Conservation (phyloP, 2,888 invertebrate genomes). For the Cantharis nigra region DNA sequence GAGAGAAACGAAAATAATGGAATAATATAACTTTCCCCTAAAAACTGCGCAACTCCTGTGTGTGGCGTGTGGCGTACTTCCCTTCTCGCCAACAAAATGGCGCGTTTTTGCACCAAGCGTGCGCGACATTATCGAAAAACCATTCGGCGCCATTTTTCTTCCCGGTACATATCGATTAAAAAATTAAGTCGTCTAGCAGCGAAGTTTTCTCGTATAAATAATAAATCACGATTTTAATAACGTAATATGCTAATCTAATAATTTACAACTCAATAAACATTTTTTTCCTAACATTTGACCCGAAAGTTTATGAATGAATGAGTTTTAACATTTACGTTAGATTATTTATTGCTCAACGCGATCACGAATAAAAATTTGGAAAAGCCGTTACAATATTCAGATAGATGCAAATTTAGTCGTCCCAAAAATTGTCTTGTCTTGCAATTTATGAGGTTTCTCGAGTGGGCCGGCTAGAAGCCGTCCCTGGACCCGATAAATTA, state of each 20-base stretch:
- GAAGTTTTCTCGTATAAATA: background rate
- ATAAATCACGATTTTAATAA: background rate
- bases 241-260: constrained; percentile 5
- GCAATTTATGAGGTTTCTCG: background rate
- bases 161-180: background rate
- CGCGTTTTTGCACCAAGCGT: background rate
- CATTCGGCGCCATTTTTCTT: background rate
- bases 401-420: background rate
- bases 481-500: background rate
- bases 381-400: background rate
- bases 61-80: background rate
- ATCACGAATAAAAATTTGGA: constrained; percentile 1
- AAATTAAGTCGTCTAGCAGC: background rate
- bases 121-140: background rate
- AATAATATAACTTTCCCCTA: background rate
- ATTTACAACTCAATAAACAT: constrained; percentile 20
- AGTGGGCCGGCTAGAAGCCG: background rate
- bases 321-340: constrained; percentile 15
- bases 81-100: background rate
- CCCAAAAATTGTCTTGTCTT: background rate
- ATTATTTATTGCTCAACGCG: constrained; percentile 17
- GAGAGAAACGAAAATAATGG: background rate
- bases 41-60: background rate
- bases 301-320: constrained; percentile 26
- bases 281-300: constrained; percentile 22